These are phyloP conservation scores for Tychaedon coryphoeus DNA, from an alignment of 2,113 vertebrate genomes.

Conservation along the genomic window DNA sequence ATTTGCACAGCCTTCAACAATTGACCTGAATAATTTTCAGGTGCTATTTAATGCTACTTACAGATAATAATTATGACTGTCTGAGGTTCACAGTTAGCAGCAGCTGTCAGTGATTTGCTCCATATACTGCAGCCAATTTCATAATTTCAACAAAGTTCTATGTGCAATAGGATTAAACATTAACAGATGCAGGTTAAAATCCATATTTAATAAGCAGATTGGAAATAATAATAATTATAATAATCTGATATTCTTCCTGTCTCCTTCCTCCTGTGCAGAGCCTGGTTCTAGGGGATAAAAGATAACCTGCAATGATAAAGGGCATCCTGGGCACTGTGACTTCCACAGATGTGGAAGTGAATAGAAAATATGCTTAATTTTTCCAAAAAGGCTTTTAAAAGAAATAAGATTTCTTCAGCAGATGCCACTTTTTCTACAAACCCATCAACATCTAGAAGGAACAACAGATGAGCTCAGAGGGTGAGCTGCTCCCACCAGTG, in stretches of 20 bases:
- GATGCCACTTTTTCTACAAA: background rate
- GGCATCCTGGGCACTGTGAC: background rate
- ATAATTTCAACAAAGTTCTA: background rate
- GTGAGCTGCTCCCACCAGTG: background rate
- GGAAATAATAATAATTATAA: background rate
- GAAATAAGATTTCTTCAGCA: background rate
- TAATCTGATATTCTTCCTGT: background rate
- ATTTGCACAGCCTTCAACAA: background rate
- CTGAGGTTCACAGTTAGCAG: background rate
- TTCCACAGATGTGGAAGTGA: background rate
- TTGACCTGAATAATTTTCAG: background rate
- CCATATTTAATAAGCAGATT: background rate
- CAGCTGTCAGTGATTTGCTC: background rate
- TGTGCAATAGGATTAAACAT: background rate
- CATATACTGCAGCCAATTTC: background rate
- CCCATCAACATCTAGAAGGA: background rate
- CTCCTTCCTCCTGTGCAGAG: background rate
- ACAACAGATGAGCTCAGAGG: fast-evolving
- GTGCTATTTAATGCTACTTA: background rate
- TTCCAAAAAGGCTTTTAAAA: background rate
- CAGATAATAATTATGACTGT: background rate
- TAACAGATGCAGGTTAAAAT: constrained; percentile 41
- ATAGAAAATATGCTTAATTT: background rate
- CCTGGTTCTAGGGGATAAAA: background rate
- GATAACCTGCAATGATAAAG: background rate